Percentiles rank a stretch among this genome's conserved stretches.
phyloP scores from a whole-genome alignment of 2,888 invertebrate genomes.

The Thymelicus acteon region DNA sequence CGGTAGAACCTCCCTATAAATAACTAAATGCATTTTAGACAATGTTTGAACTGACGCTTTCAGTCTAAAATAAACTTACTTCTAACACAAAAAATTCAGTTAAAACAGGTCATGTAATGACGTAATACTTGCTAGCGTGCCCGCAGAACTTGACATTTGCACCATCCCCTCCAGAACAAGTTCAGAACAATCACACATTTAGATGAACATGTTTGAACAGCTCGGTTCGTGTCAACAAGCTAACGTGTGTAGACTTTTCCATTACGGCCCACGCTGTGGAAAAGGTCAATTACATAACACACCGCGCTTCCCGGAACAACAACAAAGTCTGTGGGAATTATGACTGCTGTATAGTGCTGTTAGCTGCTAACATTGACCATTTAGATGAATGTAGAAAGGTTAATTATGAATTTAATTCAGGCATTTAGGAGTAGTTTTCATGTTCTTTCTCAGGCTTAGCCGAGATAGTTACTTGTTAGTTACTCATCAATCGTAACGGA shows the following conservation, averaged over 20 bases:
- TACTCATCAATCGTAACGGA: too few species aligned
- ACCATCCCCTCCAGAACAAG: conserved; percentile 14
- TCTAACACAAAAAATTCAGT: background rate
- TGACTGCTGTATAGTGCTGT: conserved; percentile 9
- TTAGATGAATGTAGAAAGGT: background rate
- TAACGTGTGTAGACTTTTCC: conserved; percentile 10
- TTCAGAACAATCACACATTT: conserved; percentile 16
- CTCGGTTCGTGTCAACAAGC: conserved; percentile 18
- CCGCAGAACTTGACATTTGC: conserved; percentile 13
- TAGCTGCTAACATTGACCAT: background rate
- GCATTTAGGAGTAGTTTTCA: too few species aligned
- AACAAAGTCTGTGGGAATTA: conserved; percentile 8
- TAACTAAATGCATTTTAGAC: background rate
- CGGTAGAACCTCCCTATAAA: too few species aligned
- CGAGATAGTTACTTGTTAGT: too few species aligned
- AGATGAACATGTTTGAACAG: conserved; percentile 20
- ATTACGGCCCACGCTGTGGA: conserved; percentile 10
- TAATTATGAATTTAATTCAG: too few species aligned
- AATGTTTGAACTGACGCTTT: background rate
- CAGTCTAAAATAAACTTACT: background rate
- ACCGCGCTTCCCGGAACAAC: conserved; percentile 9
- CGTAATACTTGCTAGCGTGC: background rate
- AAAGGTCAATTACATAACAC: conserved; percentile 30
- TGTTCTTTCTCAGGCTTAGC: too few species aligned
- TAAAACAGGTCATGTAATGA: conserved; percentile 10